Conservation (phyloP, 92 coral and sea anemone genomes). For the Epizoanthus rinbou region DNA sequence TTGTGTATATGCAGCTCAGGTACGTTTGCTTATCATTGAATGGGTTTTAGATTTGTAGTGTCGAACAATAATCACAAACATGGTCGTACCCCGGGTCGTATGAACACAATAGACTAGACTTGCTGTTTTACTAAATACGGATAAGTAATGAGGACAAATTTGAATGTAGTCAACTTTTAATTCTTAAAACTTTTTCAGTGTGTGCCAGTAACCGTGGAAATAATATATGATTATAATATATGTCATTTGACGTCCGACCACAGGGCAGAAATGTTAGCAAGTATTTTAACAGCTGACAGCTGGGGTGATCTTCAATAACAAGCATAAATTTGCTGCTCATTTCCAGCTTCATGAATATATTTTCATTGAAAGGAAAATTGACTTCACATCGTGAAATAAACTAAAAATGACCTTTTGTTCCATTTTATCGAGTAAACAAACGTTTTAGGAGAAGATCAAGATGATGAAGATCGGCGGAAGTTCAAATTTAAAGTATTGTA, state of each 20-base stretch:
- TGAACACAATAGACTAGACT: not conserved
- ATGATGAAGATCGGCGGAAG: not conserved
- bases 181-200: not conserved
- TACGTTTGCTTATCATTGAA: too few relatives aligned
- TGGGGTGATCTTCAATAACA: slow-evolving; percentile 5
- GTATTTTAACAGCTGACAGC: slow-evolving; percentile 48
- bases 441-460: not conserved
- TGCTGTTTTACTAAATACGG: not conserved
- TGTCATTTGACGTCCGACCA: not conserved
- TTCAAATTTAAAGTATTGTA: slow-evolving; percentile 5
- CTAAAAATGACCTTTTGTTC: not conserved
- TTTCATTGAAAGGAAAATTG: not conserved
- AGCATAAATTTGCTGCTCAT: too few relatives aligned
- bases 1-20: too few relatives aligned
- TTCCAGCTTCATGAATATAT: too few relatives aligned
- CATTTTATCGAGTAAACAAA: not conserved
- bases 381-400: not conserved
- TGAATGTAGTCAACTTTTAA: not conserved
- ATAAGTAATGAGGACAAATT: not conserved
- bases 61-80: not conserved
- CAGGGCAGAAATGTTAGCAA: not conserved
- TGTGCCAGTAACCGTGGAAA: not conserved
- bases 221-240: too few relatives aligned
- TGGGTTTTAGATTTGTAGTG: too few relatives aligned
- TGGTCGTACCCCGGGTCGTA: too few relatives aligned